Base-by-base conservation (phyloP, 35 echinoderm and acorn worm species). In the Lytechinus variegatus region DNA sequence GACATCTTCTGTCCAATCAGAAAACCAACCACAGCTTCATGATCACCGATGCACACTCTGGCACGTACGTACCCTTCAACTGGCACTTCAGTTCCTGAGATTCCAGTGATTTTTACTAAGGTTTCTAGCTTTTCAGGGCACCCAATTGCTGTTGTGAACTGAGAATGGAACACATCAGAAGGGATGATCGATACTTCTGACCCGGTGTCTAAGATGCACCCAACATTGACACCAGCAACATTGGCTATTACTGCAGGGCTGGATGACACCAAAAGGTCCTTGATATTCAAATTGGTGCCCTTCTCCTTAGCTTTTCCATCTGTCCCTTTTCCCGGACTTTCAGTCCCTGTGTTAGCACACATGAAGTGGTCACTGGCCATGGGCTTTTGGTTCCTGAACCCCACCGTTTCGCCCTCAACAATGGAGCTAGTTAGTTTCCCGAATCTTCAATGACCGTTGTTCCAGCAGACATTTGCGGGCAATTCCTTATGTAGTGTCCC, bases 161-260 rank as follows among this genome's bases (percentile, higher is more conserved):
- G 27, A 12, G 95, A 53, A 28, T 86, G 86, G 53, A 90, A 95
- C 33, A 96, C 52, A 19, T 89, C 86, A 9, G 92, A 86, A 56
- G 97, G 95, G 27, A 97, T 97, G 53, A 97, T 87, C 9, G 97
- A 97, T 10, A 95, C 95, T 55, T 97, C 86, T 3, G 96, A 95
- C 14, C 96, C 96, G 9, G 96, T 97, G 92, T 97, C 95, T 9
- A 96, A 53, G 44, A 97, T 56, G 55, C 97, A 97, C 1, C 97
- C 97, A 27, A 97, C 3, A 10, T 79, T 51, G 4, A 94, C 66
- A 52, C 87, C 86, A 56, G 86, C 97, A 51, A 97, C 66, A 4
- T 96, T 88, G 3, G 92, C 95, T 7, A 94, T 53, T 6, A 53
- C 92, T 54, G 93, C 92, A 33, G 95, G 97, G 94, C 97, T 97